phyloP scores from a whole-genome alignment of 2,888 invertebrate species.

The Agonopterix subpropinquella region DNA sequence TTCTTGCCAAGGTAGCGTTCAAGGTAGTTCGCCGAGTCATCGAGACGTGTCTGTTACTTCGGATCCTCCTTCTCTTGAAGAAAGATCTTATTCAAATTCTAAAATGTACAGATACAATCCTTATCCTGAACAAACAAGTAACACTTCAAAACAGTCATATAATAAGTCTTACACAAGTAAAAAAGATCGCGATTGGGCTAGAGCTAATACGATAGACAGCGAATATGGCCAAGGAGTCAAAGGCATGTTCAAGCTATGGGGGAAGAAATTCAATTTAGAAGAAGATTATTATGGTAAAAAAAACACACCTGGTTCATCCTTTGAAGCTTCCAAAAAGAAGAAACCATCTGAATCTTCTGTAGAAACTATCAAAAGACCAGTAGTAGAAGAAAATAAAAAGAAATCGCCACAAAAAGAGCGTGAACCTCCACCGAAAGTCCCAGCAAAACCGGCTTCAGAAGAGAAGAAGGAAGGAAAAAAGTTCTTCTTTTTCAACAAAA shows the following conservation, averaged over 20 bases:
- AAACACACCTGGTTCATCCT: neutral
- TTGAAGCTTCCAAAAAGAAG: conserved; percentile 11
- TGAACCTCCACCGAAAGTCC: conserved; percentile 1
- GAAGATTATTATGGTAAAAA: conserved; percentile 20
- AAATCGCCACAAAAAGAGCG: conserved; percentile 11
- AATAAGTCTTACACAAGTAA: conserved; percentile 14
- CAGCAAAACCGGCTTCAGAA: conserved; percentile 8
- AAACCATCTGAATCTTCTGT: conserved; percentile 10
- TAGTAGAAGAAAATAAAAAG: conserved; percentile 8
- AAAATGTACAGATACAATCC: conserved; percentile 31
- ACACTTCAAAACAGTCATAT: conserved; percentile 15
- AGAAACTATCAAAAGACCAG: too few relatives aligned
- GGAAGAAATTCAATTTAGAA: conserved; percentile 50
- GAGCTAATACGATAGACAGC: conserved; percentile 24
- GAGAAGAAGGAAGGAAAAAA: conserved; percentile 36
- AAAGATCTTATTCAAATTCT: conserved; percentile 37
- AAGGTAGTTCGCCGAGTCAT: conserved; percentile 11
- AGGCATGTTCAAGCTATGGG: conserved; percentile 59
- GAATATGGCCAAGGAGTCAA: conserved; percentile 39
- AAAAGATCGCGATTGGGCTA: conserved; percentile 22
- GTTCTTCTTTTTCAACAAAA: conserved; percentile 54
- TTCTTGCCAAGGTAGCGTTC: neutral
- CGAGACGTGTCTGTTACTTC: conserved; percentile 52
- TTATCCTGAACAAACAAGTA: conserved; percentile 11
- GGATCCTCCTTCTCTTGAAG: conserved; percentile 53